Evolutionary conservation across 2,113 vertebrate species (phyloP), one percentile per base, ranked within the genome.

Genomic region (Embiotoca jacksoni): DNA sequence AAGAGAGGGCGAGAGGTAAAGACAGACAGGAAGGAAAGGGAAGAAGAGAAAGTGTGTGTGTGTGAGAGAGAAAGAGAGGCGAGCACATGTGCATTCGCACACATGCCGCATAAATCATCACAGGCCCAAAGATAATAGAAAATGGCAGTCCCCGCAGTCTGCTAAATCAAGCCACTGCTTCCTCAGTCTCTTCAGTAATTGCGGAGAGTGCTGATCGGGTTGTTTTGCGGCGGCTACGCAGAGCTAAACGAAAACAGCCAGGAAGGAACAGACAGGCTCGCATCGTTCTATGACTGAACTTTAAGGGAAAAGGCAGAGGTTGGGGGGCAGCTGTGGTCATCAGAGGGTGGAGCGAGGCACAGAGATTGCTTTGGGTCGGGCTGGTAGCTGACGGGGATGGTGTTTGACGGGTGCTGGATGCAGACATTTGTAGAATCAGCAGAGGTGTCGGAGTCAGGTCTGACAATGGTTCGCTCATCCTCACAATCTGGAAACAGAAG

Each of bases 121-220:
- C 68, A 36, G 89, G 75, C 72, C 81, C 87, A 88, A 84, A 88
- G 83, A 89, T 90, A 91, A 92, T 91, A 84, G 89, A 92, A 88
- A 85, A 88, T 86, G 90, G 62, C 88, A 87, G 84, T 93, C 88
- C 76, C 84, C 37, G 14, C 86, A 75, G 90, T 88, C 86, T 85
- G 87, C 90, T 88, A 91, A 90, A 92, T 92, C 90, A 91, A 88
- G 83, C 75, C 77, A 37, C 87, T 81, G 81, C 87, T 88, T 92
- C 85, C 85, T 91, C 78, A 41, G 80, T 86, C 86, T 80, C 47
- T 82, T 85, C 74, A 1, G 84, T 92, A 92, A 92, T 93, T 92
- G 89, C 70, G 70, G 31, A 81, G 87, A 91, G 84, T 92, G 88
- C 89, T 91, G 91, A 93, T 91, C 58, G 41, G 69, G 88, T 82